Percentiles rank a stretch among this genome's conserved stretches.
These are phyloP conservation scores for Aurelia aurita complex sp. Pacific DNA, from an alignment of 30 jellyfish, hydroid and myxozoan genomes.

Conservation along the genomic window DNA sequence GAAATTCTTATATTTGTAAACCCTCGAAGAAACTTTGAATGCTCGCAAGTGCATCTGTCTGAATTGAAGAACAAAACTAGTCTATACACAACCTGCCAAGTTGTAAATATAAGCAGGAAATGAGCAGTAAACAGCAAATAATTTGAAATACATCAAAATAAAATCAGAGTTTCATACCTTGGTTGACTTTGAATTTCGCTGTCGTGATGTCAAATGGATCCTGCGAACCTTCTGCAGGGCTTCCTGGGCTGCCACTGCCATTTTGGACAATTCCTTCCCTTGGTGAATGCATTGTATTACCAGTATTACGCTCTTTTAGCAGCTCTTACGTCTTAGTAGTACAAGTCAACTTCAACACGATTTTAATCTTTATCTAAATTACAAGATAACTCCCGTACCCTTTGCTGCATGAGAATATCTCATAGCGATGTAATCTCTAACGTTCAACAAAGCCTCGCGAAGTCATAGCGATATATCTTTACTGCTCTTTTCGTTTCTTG, in stretches of 20 bases:
- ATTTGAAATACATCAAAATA: background rate
- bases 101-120: background rate
- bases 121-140: constrained; percentile 9
- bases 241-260: background rate
- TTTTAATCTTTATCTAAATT: no score
- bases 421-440: no score
- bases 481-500: no score
- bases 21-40: no score
- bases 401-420: no score
- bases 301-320: background rate
- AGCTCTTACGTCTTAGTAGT: no score
- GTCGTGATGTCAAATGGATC: constrained; percentile 35
- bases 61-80: background rate
- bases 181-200: constrained; percentile 63
- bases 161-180: constrained; percentile 20
- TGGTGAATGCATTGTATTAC: constrained; percentile 15
- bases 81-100: background rate
- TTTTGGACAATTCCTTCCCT: background rate
- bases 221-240: no score
- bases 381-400: no score
- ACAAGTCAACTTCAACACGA: no score
- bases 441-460: no score
- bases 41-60: background rate
- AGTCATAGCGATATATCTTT: no score
- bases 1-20: no score